phyloP scores from a whole-genome alignment of 2,888 invertebrate genomes.

The Pinctada fucata region DNA sequence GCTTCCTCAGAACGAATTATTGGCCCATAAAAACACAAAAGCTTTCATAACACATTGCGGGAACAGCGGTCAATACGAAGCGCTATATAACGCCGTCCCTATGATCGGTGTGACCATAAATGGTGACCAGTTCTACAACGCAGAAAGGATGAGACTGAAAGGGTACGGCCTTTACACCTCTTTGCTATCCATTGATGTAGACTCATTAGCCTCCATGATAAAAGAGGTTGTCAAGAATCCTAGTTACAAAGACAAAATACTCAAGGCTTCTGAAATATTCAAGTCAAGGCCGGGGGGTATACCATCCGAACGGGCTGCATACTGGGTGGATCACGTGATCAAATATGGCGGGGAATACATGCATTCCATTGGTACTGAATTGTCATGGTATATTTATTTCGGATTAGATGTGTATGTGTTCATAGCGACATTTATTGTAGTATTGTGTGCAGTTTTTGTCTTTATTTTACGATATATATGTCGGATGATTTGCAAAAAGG shows the following conservation, averaged over 20 bases:
- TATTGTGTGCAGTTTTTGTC: too few species aligned
- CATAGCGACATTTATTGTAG: too few species aligned
- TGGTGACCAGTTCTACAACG: conserved; percentile 51
- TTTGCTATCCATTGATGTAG: neutral
- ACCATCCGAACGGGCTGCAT: conserved; percentile 55
- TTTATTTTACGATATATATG: too few species aligned
- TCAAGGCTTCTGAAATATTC: conserved; percentile 46
- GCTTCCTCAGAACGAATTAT: conserved; percentile 49
- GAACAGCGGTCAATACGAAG: conserved; percentile 50
- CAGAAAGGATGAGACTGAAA: conserved; percentile 31
- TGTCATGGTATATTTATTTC: too few species aligned
- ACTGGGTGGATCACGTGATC: conserved; percentile 63
- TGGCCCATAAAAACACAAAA: conserved; percentile 43
- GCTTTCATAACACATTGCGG: conserved; percentile 55
- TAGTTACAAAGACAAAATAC: conserved; percentile 41
- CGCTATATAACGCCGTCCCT: conserved; percentile 50
- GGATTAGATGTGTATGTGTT: too few species aligned
- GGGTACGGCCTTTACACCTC: conserved; percentile 15
- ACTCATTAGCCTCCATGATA: conserved; percentile 28
- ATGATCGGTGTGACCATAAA: conserved; percentile 49
- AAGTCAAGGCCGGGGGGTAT: conserved; percentile 28
- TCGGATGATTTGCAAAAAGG: too few species aligned
- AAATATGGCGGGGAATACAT: conserved; percentile 59
- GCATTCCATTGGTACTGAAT: too few species aligned
- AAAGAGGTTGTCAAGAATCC: conserved; percentile 40